Evolutionary conservation across 2,888 invertebrate genomes (phyloP).

Genomic region (Idaea dimidiata): DNA sequence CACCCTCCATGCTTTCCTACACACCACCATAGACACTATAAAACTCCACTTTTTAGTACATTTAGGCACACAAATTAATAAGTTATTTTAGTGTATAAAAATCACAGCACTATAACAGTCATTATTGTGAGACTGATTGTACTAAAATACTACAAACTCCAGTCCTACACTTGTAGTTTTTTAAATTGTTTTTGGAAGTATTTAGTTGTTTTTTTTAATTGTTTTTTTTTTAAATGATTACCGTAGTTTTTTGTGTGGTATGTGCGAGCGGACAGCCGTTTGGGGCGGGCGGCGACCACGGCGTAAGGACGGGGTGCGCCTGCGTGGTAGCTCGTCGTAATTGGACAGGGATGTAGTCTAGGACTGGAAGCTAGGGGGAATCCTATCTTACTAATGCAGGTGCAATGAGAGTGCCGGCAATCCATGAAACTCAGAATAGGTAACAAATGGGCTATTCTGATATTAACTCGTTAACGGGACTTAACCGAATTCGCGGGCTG

Average conservation of each 20-base stretch:
- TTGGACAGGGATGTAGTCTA: background rate
- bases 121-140: background rate
- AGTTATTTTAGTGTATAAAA: background rate
- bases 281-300: background rate
- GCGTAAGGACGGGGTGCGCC: background rate
- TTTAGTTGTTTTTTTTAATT: background rate
- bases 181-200: no score
- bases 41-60: background rate
- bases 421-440: no score
- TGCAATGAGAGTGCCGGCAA: no score
- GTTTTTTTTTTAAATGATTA: background rate
- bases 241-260: background rate
- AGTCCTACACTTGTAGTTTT: background rate
- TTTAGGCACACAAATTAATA: background rate
- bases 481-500: no score
- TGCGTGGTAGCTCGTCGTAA: background rate
- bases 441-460: no score
- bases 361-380: background rate
- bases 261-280: background rate
- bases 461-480: no score
- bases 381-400: background rate
- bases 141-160: background rate
- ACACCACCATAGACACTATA: background rate
- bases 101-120: background rate
- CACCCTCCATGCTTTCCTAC: background rate